Evolutionary conservation across 2,113 vertebrate genomes (phyloP).

Genomic region (Notarius quadriscutis): DNA sequence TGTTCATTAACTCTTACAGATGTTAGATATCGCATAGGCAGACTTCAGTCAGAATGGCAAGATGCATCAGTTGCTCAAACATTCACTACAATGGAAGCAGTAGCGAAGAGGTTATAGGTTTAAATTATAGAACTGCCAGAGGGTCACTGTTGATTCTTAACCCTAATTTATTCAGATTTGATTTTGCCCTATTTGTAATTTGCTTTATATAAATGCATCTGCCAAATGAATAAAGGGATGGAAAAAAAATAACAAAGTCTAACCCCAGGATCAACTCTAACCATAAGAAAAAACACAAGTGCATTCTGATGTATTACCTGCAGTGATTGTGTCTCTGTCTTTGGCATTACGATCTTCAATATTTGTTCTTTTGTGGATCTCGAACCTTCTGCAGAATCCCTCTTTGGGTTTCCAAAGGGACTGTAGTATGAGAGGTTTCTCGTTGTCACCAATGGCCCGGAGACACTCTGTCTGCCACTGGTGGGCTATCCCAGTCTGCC

Average conservation of each 20-base stretch:
- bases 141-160: too few species aligned
- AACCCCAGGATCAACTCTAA: neutral
- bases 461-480: conserved; percentile 77
- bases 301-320: conserved; percentile 65
- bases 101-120: neutral
- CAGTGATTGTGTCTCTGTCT: conserved; percentile 69
- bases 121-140: neutral
- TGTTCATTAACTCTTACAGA: neutral
- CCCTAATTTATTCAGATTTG: neutral
- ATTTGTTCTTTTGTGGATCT: conserved; percentile 68
- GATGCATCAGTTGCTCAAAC: neutral
- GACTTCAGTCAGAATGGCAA: neutral
- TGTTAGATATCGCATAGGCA: neutral
- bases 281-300: neutral
- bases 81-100: neutral
- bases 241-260: too few species aligned
- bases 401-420: conserved; percentile 80
- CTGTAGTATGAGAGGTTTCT: conserved; percentile 77
- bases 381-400: conserved; percentile 75
- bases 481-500: conserved; percentile 61
- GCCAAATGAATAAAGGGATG: neutral
- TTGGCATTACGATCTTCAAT: conserved; percentile 66
- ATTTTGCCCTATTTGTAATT: neutral
- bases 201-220: neutral
- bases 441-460: conserved; percentile 71